Evolutionary conservation across 1,140 invertebrate genomes (phyloP), one percentile per base, ranked within the genome.

Genomic region (Magallana gigas): DNA sequence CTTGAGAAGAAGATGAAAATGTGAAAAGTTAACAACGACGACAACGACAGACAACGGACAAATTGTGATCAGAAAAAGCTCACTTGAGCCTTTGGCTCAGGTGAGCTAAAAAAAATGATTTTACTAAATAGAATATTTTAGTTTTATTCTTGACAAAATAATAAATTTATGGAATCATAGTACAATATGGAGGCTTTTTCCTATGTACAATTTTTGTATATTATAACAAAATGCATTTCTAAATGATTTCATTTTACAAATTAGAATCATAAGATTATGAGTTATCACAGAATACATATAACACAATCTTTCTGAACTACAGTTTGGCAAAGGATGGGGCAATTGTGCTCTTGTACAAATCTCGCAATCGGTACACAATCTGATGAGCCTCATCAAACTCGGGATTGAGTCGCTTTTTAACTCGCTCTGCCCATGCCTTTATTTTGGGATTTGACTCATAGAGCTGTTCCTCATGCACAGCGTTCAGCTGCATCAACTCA

Each of bases 401-500:
- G 0, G 97, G 97, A 91, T 95, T 95, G 23, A 96, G 94, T 86
- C 95, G 94, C 1, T 94, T 91, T 82, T 94, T 93, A 0, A 97
- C 96, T 86, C 95, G 94, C 64, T 97, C 95, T 87, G 97, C 93
- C 96, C 96, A 97, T 3, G 93, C 95, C 62, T 95, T 93, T 29
- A 97, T 90, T 80, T 95, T 95, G 5, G 96, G 96, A 85, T 96
- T 94, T 12, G 95, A 95, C 60, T 95, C 91, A 56, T 92, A 93
- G 1, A 96, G 95, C 93, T 97, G 95, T 93, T 95, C 97, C 58
- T 96, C 96, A 4, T 29, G 23, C 58, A 95, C 95, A 90, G 96
- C 94, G 93, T 97, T 97, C 95, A 97, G 96, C 95, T 98, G 97
- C 94, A 98, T 97, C 23, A 98, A 94, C 95, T 98, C 97, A 92